A percentile compares a stretch with the other conserved stretches of the same genome.
phyloP scores from a whole-genome alignment of 2,113 vertebrate genomes.

The Misgurnus mizolepis region DNA sequence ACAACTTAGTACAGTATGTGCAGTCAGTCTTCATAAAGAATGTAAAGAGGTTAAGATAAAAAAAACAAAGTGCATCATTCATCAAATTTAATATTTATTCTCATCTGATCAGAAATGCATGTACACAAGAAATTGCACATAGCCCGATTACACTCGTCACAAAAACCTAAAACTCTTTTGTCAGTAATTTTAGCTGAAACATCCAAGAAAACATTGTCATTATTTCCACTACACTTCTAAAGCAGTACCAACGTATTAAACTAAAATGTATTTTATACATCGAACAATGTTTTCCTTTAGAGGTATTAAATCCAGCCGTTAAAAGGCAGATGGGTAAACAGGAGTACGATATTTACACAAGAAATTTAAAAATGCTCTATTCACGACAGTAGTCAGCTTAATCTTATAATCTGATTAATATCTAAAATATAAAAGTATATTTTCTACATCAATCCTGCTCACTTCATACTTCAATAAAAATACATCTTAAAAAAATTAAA shows the following conservation, averaged over 20 bases:
- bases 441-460: background rate
- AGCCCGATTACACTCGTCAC: constrained; percentile 17
- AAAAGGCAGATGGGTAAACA: background rate
- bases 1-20: too few relatives aligned
- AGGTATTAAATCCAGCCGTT: background rate
- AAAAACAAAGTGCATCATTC: background rate
- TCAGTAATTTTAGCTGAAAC: background rate
- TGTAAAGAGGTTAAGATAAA: background rate
- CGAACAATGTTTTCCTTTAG: background rate
- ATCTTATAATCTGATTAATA: background rate
- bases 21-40: too few relatives aligned
- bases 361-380: too few relatives aligned
- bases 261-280: background rate
- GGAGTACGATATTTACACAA: constrained; percentile 32
- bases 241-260: background rate
- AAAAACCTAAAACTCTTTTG: constrained; percentile 27
- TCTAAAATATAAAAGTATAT: background rate
- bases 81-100: constrained; percentile 22
- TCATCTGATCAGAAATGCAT: constrained; percentile 30
- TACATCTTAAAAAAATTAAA: too few relatives aligned
- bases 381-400: background rate
- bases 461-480: background rate
- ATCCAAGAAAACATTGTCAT: constrained; percentile 1
- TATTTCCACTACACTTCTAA: background rate
- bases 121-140: constrained; percentile 15